Evolutionary conservation across 2,113 vertebrate genomes (phyloP).

Genomic region (Siniperca knerii): DNA sequence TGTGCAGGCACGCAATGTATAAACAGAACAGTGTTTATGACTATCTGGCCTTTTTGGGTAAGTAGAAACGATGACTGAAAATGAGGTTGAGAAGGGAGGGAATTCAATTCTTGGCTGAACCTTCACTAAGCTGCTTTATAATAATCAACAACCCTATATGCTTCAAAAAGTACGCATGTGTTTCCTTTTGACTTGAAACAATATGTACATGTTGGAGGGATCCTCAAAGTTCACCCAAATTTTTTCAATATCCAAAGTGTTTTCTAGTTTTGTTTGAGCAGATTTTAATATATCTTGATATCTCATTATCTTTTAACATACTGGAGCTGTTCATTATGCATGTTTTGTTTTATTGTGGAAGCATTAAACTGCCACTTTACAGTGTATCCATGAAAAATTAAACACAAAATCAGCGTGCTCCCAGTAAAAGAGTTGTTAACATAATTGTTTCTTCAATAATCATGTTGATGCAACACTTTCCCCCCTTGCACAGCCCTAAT

Average conservation of each 20-base stretch:
- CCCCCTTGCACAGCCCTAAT: slow-evolving; percentile 28
- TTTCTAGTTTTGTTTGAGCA: background rate
- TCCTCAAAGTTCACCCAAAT: background rate
- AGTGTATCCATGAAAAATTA: slow-evolving; percentile 19
- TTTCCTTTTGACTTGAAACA: background rate
- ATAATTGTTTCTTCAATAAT: slow-evolving; percentile 61
- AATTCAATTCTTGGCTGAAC: background rate
- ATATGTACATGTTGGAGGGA: background rate
- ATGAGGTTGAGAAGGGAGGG: no score
- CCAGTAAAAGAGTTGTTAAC: slow-evolving; percentile 49
- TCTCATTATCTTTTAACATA: background rate
- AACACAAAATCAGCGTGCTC: slow-evolving; percentile 29
- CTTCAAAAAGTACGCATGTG: no score
- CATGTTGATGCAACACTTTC: slow-evolving; percentile 68
- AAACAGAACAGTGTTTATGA: background rate
- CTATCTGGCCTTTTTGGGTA: background rate
- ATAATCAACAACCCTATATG: background rate
- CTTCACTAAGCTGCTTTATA: background rate
- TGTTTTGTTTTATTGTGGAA: background rate
- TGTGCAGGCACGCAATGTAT: background rate
- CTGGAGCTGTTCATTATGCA: background rate
- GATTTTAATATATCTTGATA: no score
- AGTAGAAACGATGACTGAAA: background rate
- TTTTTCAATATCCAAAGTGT: background rate
- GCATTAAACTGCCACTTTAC: slow-evolving; percentile 13